Evolutionary conservation across 2,113 vertebrate species (phyloP).

Genomic region (Pipa parva): DNA sequence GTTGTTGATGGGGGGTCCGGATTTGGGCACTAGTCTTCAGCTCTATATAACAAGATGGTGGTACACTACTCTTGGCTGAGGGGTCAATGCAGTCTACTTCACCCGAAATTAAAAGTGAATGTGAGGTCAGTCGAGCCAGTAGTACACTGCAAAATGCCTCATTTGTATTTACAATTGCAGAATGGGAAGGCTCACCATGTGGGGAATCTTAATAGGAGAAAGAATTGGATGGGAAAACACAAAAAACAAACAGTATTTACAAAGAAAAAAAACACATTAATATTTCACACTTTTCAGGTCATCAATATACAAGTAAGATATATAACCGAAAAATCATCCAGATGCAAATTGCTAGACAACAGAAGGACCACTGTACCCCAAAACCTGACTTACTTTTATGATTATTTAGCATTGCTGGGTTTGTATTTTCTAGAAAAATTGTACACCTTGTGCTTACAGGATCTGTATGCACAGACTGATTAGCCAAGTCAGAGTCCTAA

Average conservation of each 20-base stretch:
- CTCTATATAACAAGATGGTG: constrained; percentile 80
- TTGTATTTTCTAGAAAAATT: no score
- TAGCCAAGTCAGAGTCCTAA: no score
- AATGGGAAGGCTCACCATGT: constrained; percentile 63
- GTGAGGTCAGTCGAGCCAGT: constrained; percentile 71
- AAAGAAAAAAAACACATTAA: not conserved
- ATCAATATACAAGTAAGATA: no score
- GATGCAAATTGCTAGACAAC: no score
- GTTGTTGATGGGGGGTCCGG: constrained; percentile 75
- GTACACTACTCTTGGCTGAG: constrained; percentile 53
- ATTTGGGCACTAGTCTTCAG: constrained; percentile 86
- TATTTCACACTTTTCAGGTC: no score
- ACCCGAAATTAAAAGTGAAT: constrained; percentile 79
- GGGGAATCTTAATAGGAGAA: constrained; percentile 59
- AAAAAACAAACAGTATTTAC: not conserved
- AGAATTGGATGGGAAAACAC: not conserved
- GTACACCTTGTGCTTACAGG: no score
- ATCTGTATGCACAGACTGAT: no score
- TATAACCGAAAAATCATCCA: no score
- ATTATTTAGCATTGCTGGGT: no score
- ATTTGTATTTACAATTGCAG: constrained; percentile 83
- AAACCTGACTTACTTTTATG: no score
- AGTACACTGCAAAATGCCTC: constrained; percentile 87
- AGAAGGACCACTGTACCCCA: no score
- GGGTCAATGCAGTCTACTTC: constrained; percentile 81